These are phyloP conservation scores for Smutsia temminckii DNA, from an alignment of 2,797 vertebrate genomes.

Conservation along the genomic window DNA sequence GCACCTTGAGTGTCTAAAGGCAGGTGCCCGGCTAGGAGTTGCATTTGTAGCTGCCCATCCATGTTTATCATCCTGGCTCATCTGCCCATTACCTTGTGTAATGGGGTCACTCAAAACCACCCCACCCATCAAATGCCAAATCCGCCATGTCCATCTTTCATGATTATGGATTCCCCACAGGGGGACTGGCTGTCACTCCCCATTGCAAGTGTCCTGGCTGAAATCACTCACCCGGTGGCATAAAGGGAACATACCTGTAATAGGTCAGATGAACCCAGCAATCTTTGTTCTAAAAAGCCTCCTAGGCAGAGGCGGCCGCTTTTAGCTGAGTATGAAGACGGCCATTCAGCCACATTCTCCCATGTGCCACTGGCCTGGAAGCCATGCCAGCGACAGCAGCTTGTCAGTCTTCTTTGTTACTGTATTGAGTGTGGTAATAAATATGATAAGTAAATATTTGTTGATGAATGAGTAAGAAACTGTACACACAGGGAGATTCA, in stretches of 20 bases:
- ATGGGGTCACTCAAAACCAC: constrained; percentile 72
- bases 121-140: constrained; percentile 54
- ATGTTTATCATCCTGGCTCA: constrained; percentile 48
- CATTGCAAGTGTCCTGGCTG: neutral
- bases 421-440: accelerated
- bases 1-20: constrained; percentile 71
- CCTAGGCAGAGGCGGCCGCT: neutral
- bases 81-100: constrained; percentile 50
- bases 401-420: accelerated
- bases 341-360: accelerated
- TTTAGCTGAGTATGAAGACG: neutral
- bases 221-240: constrained; percentile 7
- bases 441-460: neutral
- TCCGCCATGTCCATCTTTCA: constrained; percentile 41
- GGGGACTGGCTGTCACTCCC: neutral
- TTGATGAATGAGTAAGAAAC: neutral
- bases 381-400: accelerated
- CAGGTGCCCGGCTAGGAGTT: constrained; percentile 55
- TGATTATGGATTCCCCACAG: constrained; percentile 51
- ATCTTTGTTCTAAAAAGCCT: neutral
- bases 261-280: neutral
- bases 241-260: neutral
- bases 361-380: accelerated
- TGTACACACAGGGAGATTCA: neutral
- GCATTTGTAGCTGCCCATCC: neutral